Conservation (phyloP, 1,140 invertebrate species). For the Drosophila asahinai region DNA sequence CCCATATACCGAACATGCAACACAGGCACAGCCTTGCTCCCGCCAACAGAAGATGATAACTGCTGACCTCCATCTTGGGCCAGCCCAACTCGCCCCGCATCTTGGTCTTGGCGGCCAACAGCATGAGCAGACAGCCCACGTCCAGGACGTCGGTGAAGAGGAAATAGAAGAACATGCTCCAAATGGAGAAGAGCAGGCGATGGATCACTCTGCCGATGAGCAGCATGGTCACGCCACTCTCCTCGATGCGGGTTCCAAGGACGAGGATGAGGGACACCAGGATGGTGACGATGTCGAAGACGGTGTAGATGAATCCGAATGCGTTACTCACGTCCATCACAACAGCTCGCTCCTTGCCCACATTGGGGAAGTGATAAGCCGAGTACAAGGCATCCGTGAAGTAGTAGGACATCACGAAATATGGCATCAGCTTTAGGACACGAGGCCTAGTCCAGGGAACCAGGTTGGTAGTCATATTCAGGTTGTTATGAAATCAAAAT, state of each 20-base stretch:
- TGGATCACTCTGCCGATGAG: conserved; percentile 28
- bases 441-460: neutral
- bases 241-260: neutral
- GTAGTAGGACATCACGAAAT: conserved; percentile 24
- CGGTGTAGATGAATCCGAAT: conserved; percentile 22
- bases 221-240: conserved; percentile 29
- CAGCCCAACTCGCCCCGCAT: neutral
- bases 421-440: conserved; percentile 9
- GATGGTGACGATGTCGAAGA: conserved; percentile 8
- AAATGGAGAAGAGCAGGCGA: conserved; percentile 29
- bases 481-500: neutral
- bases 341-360: conserved; percentile 14
- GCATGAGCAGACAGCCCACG: conserved; percentile 37
- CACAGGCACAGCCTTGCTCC: conserved; percentile 31
- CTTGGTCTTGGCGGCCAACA: conserved; percentile 30
- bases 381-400: conserved; percentile 12
- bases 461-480: neutral
- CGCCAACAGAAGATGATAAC: conserved; percentile 7
- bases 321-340: conserved; percentile 5
- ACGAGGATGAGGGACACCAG: neutral
- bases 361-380: neutral
- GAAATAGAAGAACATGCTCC: conserved; percentile 22
- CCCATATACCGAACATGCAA: conserved; percentile 28
- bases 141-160: conserved; percentile 39
- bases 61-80: neutral